Conservation (phyloP, 2,113 vertebrate genomes). For the Echinops telfairi region DNA sequence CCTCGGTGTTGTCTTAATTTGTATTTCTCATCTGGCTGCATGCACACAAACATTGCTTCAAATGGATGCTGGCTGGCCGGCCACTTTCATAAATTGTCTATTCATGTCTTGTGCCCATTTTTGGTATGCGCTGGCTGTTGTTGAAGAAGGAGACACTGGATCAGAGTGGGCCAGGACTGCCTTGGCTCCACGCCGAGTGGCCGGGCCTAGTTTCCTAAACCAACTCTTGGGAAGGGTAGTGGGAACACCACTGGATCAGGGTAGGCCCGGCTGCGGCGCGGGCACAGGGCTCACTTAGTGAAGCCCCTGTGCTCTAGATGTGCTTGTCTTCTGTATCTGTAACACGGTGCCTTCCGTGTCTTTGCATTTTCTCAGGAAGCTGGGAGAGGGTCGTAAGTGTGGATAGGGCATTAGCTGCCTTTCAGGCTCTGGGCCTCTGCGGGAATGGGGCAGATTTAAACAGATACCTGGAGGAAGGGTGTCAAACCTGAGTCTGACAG, state of each 20-base stretch:
- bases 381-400: background rate
- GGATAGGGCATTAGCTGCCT: background rate
- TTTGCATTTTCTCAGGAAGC: slow-evolving; percentile 38
- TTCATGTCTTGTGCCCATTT: background rate
- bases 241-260: background rate
- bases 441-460: background rate
- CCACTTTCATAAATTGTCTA: background rate
- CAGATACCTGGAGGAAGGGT: background rate
- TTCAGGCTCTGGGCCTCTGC: background rate
- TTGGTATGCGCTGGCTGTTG: background rate
- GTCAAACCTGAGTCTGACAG: too few relatives aligned
- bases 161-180: slow-evolving; percentile 1
- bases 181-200: background rate
- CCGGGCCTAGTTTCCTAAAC: background rate
- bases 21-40: too few relatives aligned
- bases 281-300: background rate
- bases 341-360: background rate
- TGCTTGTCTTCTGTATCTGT: background rate
- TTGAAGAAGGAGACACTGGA: background rate
- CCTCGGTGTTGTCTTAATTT: too few relatives aligned
- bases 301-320: background rate
- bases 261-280: too few relatives aligned
- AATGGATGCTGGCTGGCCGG: too few relatives aligned
- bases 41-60: too few relatives aligned
- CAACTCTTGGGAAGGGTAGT: background rate